phyloP scores from a whole-genome alignment of 2,797 vertebrate species.

The Coluber constrictor region DNA sequence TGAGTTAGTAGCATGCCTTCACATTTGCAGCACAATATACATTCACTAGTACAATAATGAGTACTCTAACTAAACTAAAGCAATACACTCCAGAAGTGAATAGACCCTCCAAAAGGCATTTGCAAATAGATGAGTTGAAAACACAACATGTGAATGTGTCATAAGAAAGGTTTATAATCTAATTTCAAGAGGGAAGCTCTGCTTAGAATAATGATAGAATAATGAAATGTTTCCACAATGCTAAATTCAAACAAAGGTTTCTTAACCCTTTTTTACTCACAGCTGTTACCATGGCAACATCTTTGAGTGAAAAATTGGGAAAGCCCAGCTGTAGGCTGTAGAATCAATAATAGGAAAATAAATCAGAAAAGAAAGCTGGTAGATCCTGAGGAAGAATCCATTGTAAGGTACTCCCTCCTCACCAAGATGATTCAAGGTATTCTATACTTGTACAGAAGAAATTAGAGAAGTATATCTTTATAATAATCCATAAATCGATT shows the following conservation, averaged over 20 bases:
- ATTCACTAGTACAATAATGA: constrained; percentile 5
- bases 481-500: not conserved
- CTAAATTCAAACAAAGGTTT: constrained; percentile 15
- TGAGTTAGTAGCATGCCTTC: not conserved
- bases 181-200: constrained; percentile 17
- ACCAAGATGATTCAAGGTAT: not conserved
- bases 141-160: not conserved
- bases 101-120: not conserved
- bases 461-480: not conserved
- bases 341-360: constrained; percentile 37
- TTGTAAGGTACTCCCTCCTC: not conserved
- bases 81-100: not conserved
- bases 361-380: constrained; percentile 35
- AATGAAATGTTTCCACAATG: constrained; percentile 1
- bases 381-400: not conserved
- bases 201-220: not conserved
- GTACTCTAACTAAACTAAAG: constrained; percentile 4
- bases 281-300: constrained; percentile 35
- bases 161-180: constrained; percentile 30
- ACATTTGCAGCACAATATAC: not conserved
- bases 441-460: not conserved
- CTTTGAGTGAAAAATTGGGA: constrained; percentile 32
- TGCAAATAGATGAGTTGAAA: not conserved
- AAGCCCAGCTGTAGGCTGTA: constrained; percentile 25
- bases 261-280: not conserved